phyloP scores from a whole-genome alignment of 2,888 invertebrate genomes.

The Drosophila prostipennis region DNA sequence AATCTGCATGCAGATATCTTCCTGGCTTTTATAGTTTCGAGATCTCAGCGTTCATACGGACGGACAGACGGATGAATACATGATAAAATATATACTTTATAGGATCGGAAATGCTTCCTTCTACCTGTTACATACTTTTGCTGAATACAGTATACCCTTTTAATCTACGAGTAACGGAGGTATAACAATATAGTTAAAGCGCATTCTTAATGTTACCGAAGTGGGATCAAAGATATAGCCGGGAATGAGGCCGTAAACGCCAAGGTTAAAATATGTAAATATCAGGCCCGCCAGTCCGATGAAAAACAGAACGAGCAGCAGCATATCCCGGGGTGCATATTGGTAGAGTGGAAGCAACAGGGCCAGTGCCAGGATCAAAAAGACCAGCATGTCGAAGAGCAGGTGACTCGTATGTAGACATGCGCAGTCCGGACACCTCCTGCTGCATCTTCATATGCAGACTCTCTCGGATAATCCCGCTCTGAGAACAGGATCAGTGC shows the following conservation, averaged over 20 bases:
- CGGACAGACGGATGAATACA: no score
- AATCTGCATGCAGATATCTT: no score
- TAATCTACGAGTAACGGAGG: no score
- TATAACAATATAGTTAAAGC: no score
- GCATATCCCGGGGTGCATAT: background rate
- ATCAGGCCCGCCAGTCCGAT: slow-evolving; percentile 21
- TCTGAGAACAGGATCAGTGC: slow-evolving; percentile 84
- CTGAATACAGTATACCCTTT: no score
- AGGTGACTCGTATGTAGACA: slow-evolving; percentile 87
- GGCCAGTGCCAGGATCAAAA: background rate
- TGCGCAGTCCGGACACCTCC: slow-evolving; percentile 88
- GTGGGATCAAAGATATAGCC: background rate
- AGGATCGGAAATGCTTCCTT: no score
- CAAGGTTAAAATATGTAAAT: slow-evolving; percentile 83
- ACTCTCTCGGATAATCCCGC: slow-evolving; percentile 86
- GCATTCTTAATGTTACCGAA: no score
- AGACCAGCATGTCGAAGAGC: slow-evolving; percentile 81
- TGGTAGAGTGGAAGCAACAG: background rate
- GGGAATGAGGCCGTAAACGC: background rate
- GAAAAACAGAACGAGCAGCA: slow-evolving; percentile 6
- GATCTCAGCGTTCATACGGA: no score
- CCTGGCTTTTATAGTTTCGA: no score
- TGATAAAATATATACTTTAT: no score
- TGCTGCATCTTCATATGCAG: slow-evolving; percentile 89
- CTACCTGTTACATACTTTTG: no score